Percentiles rank a stretch among this genome's conserved stretches.
These are phyloP conservation scores for Anoplophora glabripennis DNA, from an alignment of 1,140 invertebrate species.

Conservation along the genomic window DNA sequence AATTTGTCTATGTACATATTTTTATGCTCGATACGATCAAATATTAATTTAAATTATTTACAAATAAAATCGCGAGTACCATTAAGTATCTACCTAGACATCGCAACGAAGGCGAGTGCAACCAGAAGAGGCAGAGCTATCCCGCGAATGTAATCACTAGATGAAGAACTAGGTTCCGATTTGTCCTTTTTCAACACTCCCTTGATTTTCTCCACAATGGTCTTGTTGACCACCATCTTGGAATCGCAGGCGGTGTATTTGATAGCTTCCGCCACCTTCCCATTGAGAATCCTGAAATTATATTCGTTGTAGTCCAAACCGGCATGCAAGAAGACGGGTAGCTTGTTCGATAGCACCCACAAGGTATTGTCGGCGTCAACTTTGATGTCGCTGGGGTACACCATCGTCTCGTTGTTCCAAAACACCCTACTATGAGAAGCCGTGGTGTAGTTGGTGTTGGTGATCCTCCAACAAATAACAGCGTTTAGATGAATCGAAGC, in stretches of 20 bases:
- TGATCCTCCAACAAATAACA: conserved; percentile 74
- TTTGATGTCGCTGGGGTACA: conserved; percentile 76
- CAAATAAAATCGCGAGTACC: too few species aligned
- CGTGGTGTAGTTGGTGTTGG: conserved; percentile 60
- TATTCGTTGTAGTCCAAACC: conserved; percentile 62
- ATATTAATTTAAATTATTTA: too few species aligned
- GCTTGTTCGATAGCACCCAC: conserved; percentile 71
- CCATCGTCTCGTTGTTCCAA: conserved; percentile 67
- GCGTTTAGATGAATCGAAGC: conserved; percentile 72
- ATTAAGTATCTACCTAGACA: too few species aligned
- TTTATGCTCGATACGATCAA: too few species aligned
- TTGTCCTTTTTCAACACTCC: neutral
- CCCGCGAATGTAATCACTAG: neutral
- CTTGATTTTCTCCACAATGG: conserved; percentile 29
- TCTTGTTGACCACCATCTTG: conserved; percentile 34
- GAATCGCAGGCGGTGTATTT: conserved; percentile 65
- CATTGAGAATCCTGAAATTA: conserved; percentile 71
- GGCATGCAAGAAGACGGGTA: conserved; percentile 69
- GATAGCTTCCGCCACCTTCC: conserved; percentile 63
- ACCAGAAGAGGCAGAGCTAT: neutral
- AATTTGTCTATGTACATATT: too few species aligned
- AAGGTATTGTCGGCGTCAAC: conserved; percentile 67
- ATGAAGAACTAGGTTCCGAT: neutral
- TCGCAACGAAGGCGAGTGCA: neutral
- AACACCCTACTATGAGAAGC: conserved; percentile 67